Base-by-base conservation (phyloP, 2,888 invertebrate genomes). In the Acleris literana region DNA sequence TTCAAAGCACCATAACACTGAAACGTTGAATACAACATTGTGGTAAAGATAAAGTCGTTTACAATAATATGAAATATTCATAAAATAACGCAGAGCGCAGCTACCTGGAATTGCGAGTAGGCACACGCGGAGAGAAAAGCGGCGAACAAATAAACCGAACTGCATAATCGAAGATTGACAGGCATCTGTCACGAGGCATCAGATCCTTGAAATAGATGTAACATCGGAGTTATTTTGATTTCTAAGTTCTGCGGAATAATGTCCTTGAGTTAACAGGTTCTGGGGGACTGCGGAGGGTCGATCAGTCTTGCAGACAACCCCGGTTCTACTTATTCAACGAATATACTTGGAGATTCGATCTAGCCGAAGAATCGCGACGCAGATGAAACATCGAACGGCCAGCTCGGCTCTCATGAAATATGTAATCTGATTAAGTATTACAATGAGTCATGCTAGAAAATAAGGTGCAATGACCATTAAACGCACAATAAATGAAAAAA, bases 61-160 rank as follows among this genome's bases (percentile, higher is more conserved):
- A 85, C 88, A 87, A 88, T 87, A 85, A 84, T 83, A 90, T 90
- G 87, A 89, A 90, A 90, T 90, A 90, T 90, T 90, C 87, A 90
- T 90, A 86, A 84, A 88, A 85, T 81, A 78, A 80, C 78, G 72
- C 76, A 74, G 83, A 80, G 65, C 57, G 69, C 84, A 84, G 85
- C 84, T 85, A 82, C 82, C 83, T 79, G 70, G 71, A 68, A 64
- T 57, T 62, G 65, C 72, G 67, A 69, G 56, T 70, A 71, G 72
- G 78, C 74, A 74, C 70, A 76, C 71, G 72, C 70, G 66, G 70
- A 73, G 74, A 73, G 71, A 66, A 39, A 13, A 71, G 77, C 75
- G 71, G 75, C 74, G 79, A 76, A 84, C 82, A 87, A 84, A 76
- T 74, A 74, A 80, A 80, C 78, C 72, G 59, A 66, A 67, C 62